These are phyloP conservation scores for Parasteatoda tepidariorum DNA, from an alignment of 1,140 invertebrate species.

Conservation along the genomic window DNA sequence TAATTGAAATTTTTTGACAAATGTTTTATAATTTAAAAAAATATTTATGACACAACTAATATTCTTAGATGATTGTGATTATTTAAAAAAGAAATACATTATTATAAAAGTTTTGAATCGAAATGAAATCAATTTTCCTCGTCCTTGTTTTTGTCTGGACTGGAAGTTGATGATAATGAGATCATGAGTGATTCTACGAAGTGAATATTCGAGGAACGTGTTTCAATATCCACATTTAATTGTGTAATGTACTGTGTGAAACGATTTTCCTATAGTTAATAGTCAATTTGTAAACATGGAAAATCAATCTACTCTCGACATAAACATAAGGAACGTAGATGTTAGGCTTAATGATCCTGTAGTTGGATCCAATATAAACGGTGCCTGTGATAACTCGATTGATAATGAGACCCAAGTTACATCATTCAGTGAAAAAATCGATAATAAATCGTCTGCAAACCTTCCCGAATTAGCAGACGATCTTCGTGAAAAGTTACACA, in stretches of 20 bases:
- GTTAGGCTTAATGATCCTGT: constrained; percentile 56
- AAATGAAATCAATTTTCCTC: constrained; percentile 7
- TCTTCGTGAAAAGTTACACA: constrained; percentile 38
- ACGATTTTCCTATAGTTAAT: neutral
- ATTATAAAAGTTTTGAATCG: neutral
- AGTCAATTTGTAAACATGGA: constrained; percentile 11
- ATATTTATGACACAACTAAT: too few species aligned
- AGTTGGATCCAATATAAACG: constrained; percentile 33
- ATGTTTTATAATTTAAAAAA: too few species aligned
- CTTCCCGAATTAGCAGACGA: constrained; percentile 18
- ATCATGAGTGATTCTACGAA: too few species aligned
- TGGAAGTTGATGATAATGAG: neutral
- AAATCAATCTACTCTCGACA: constrained; percentile 42
- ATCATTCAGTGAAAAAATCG: constrained; percentile 30
- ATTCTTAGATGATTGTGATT: neutral
- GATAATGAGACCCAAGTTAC: constrained; percentile 29
- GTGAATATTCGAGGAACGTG: neutral
- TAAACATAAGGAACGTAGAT: constrained; percentile 50
- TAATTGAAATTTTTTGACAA: too few species aligned
- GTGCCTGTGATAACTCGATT: constrained; percentile 31
- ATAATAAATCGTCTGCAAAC: constrained; percentile 5
- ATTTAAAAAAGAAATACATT: neutral
- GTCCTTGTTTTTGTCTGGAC: constrained; percentile 21
- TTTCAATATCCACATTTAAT: neutral
- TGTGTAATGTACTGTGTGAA: neutral